Base-by-base conservation (phyloP, 2,113 vertebrate species). In the Ptilorrhoa leucosticta region DNA sequence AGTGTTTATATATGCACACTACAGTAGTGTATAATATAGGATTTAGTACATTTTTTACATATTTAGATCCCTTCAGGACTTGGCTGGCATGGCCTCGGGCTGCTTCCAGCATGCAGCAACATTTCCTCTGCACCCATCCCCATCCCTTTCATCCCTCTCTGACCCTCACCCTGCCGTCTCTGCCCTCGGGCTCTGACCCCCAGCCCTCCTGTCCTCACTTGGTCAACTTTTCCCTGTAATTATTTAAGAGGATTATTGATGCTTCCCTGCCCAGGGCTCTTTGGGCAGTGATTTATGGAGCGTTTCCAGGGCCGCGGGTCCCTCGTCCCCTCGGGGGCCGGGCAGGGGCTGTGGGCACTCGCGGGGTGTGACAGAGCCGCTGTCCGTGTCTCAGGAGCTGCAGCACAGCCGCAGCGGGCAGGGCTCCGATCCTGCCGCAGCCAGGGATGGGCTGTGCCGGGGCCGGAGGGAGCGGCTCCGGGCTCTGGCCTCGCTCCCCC, bases 291-390 rank as follows among this genome's bases (percentile, higher is more conserved):
- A 92, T 87, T 90, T 75, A 75, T 58, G 60, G 65, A 85, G 65
- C 1, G 5, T 47, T 68, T 87, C 63, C 58, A n/a, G 51, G 33
- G 5, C 37, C 2, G 0, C 40, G 8, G 51, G 50, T 61, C 48
- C 72, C 12, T 27, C 53, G 13, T 64, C 27, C 53, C 61, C 28
- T 57, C 1, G 0, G 12, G 42, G 68, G 21, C 28, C 0, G 0
- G 31, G 35, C 19, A 12, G 35, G 22, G 60, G 56, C 45, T 42
- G 27, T 1, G 4, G 22, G 11, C 10, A 18, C 4, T 47, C 23
- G n/a, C 2, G 13, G 28, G 7, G 4, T 1, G 15, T 16, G 37
- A n/a, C 26, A 58, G 37, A 0, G 0, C 53, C 24, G 12, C 45
- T 37, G 26, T 24, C 26, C 45, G 13, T 23, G n/a, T 18, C 17